Percentiles rank a stretch among this genome's conserved stretches.
These are phyloP conservation scores for Psettodes erumei DNA, from an alignment of 2,113 vertebrate species.

Conservation along the genomic window DNA sequence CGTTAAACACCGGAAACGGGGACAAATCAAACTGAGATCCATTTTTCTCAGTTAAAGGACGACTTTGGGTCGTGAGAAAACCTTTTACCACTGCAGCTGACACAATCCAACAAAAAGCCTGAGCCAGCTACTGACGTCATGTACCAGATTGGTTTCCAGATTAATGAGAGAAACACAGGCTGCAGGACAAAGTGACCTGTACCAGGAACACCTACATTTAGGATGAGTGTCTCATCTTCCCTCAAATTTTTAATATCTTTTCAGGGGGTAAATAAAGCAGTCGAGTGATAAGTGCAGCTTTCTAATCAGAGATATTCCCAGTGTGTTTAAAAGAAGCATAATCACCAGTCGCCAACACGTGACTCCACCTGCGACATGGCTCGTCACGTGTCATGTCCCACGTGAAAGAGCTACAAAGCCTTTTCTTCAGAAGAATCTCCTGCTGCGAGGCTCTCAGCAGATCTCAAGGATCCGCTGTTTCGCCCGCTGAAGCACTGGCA, in stretches of 20 bases:
- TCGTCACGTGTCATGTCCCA: constrained; percentile 6
- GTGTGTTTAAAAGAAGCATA: background rate
- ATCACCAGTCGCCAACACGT: background rate
- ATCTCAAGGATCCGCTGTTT: constrained; percentile 40
- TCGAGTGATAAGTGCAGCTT: background rate
- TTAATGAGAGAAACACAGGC: constrained; percentile 53
- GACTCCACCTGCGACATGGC: background rate
- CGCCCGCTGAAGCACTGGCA: constrained; percentile 34
- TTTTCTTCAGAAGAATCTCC: constrained; percentile 37
- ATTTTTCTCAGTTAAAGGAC: background rate
- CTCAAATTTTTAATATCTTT: background rate
- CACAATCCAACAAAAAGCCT: constrained; percentile 24
- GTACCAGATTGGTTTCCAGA: constrained; percentile 35
- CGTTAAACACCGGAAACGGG: background rate
- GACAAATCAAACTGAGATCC: background rate
- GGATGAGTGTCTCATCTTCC: background rate
- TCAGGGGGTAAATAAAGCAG: background rate
- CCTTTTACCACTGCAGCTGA: background rate
- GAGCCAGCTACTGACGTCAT: constrained; percentile 33
- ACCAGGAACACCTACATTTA: background rate
- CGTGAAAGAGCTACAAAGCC: constrained; percentile 25
- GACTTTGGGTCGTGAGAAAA: no score
- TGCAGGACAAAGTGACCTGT: constrained; percentile 13
- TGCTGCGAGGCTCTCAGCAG: constrained; percentile 41
- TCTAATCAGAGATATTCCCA: background rate